These are phyloP conservation scores for Pegea sp. DNA, from an alignment of 23 tunicate species.

Conservation along the genomic window DNA sequence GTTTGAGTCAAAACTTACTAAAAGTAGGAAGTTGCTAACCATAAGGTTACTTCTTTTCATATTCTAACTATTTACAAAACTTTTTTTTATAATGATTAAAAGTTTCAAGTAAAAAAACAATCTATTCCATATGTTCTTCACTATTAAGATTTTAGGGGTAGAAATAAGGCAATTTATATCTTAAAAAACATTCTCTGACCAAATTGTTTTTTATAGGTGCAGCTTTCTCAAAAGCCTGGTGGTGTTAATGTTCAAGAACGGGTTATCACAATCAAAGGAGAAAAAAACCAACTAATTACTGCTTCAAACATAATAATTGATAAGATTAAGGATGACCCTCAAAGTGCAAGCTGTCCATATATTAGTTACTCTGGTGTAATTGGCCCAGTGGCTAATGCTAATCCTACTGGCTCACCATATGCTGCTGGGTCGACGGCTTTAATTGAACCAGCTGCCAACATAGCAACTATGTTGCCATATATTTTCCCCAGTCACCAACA, in stretches of 20 bases:
- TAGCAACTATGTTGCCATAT: constrained; percentile 46
- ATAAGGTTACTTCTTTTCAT: too few relatives aligned
- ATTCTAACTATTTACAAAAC: too few relatives aligned
- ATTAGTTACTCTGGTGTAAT: constrained; percentile 53
- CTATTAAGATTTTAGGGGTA: too few relatives aligned
- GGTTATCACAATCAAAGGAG: constrained; percentile 86
- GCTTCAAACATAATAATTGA: constrained; percentile 75
- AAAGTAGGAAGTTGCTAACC: too few relatives aligned
- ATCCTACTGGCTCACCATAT: constrained; percentile 88
- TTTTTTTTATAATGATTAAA: too few relatives aligned
- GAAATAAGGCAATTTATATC: too few relatives aligned
- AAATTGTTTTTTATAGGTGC: constrained; percentile 24
- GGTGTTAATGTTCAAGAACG: constrained; percentile 71
- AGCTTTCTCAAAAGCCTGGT: constrained; percentile 84
- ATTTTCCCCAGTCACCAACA: too few relatives aligned
- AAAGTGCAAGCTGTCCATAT: constrained; percentile 75
- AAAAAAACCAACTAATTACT: constrained; percentile 45
- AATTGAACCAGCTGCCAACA: constrained; percentile 24
- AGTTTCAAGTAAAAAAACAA: too few relatives aligned
- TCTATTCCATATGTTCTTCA: too few relatives aligned
- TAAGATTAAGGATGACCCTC: constrained; percentile 91
- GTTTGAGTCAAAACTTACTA: too few relatives aligned
- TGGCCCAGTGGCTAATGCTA: constrained; percentile 85
- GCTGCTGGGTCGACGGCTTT: constrained; percentile 37
- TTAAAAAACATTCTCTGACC: not conserved